Base-by-base conservation (phyloP, 2,113 vertebrate genomes). In the Sturnus vulgaris region DNA sequence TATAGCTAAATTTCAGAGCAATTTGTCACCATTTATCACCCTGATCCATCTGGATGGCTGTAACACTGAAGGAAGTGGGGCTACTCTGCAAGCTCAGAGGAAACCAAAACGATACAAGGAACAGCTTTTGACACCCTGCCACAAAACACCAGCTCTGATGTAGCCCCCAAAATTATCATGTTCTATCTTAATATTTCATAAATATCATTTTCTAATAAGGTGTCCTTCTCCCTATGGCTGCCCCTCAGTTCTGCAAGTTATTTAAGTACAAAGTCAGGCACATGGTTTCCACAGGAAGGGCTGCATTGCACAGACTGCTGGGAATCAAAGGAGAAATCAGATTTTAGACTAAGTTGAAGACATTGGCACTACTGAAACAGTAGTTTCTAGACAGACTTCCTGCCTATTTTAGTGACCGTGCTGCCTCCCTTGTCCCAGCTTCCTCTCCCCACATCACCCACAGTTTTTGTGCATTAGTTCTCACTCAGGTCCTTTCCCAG, bases 91-190 rank as follows among this genome's bases (percentile, higher is more conserved):
- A 57, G 10, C 39, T 65, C 46, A 76, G 73, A 88, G 87, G 70
- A 93, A 97, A 72, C 31, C 10, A 82, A 76, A 95, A 89, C 70
- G 92, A 95, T 89, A 80, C 39, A 31, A 76, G 84, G 78, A 91
- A 92, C 59, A 93, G 27, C 11, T 92, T 92, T 91, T 82, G 78
- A 89, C 66, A 85, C 61, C 14, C 40, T 0, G 13, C 81, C 73
- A 87, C 59, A 57, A 92, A 97, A 86, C 5, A 21, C 17, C 59
- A 87, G 65, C 16, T 53, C 57, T 46, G 18, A 24, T 89, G 25
- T 49, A 72, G 33, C 18, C 25, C 49, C 2, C 0, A 79, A 76
- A 33, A 42, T 65, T 46, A 64, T 39, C 49, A 79, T 17, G 14
- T 72, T 91, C 57, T 65, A 47, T 75, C 53, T 85, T 53, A 82